Evolutionary conservation across 2,797 vertebrate species (phyloP).

Genomic region (Astyanax mexicanus): DNA sequence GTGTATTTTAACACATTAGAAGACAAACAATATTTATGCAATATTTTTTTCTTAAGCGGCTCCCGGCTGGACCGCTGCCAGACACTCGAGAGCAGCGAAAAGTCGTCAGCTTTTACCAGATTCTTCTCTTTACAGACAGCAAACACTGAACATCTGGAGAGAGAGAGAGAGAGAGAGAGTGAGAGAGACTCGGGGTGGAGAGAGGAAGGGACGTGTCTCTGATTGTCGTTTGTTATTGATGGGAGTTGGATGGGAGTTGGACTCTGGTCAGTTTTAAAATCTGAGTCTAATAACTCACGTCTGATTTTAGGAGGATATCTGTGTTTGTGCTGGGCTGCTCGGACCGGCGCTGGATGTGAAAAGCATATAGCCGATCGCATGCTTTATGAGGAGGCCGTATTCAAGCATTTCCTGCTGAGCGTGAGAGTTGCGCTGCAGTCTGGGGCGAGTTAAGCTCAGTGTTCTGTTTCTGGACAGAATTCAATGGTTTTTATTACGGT

Average conservation of each 20-base stretch:
- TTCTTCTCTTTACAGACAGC: constrained; percentile 63
- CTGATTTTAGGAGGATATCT: constrained; percentile 10
- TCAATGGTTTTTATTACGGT: neutral
- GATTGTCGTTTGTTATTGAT: constrained; percentile 20
- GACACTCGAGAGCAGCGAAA: constrained; percentile 39
- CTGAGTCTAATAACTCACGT: constrained; percentile 2
- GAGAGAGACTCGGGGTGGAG: neutral
- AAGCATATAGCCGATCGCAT: constrained; percentile 1
- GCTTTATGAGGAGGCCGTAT: constrained; percentile 9
- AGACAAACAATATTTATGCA: constrained; percentile 65
- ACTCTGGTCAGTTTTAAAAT: constrained; percentile 10
- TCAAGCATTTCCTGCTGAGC: neutral
- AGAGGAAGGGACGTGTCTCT: constrained; percentile 28
- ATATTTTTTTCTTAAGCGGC: constrained; percentile 65
- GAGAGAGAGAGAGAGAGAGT: constrained; percentile 10
- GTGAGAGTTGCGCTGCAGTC: constrained; percentile 5
- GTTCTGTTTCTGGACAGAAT: neutral
- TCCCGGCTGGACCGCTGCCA: constrained; percentile 63
- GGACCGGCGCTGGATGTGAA: constrained; percentile 3
- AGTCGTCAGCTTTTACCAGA: constrained; percentile 43
- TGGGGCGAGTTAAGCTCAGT: neutral
- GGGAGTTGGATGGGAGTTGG: neutral
- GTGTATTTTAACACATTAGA: constrained; percentile 69
- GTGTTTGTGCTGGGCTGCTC: neutral
- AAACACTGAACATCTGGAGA: constrained; percentile 65